phyloP scores from a whole-genome alignment of 2,888 invertebrate species.

The Listrodromus nycthemerus region DNA sequence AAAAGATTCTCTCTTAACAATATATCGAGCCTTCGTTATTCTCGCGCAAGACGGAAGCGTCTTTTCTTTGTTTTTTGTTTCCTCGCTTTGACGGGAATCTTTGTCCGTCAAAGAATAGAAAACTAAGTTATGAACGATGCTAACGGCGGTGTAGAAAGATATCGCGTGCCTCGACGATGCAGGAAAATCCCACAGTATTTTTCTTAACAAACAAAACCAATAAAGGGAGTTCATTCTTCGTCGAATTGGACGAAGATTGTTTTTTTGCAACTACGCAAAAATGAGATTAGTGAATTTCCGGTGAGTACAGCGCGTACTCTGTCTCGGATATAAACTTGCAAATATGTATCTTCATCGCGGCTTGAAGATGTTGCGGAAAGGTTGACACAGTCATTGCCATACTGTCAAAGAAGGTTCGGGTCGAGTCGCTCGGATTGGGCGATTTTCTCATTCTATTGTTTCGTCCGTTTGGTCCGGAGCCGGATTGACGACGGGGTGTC shows the following conservation, averaged over 20 bases:
- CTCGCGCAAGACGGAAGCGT: not conserved
- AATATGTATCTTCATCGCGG: conserved; percentile 73
- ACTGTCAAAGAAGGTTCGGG: conserved; percentile 76
- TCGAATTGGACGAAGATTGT: not conserved
- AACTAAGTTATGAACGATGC: not conserved
- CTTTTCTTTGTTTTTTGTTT: not conserved
- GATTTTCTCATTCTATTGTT: conserved; percentile 65
- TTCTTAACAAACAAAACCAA: not conserved
- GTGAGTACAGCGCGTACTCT: conserved; percentile 71
- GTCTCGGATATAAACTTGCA: conserved; percentile 73
- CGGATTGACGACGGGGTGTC: conserved; percentile 66
- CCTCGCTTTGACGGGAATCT: not conserved
- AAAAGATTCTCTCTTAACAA: conserved; percentile 2
- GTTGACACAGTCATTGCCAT: conserved; percentile 76
- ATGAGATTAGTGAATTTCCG: conserved; percentile 57
- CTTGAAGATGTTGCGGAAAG: conserved; percentile 76
- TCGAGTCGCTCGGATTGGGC: conserved; percentile 71
- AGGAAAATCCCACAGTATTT: conserved; percentile 4
- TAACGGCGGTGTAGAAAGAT: not conserved
- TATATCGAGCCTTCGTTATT: not conserved
- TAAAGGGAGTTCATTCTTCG: no score
- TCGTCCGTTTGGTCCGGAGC: conserved; percentile 49
- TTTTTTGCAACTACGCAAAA: not conserved
- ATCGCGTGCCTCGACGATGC: conserved; percentile 10
- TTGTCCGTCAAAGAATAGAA: not conserved